phyloP scores from a whole-genome alignment of 1,140 invertebrate species.

The Druon quercuslanigerum region DNA sequence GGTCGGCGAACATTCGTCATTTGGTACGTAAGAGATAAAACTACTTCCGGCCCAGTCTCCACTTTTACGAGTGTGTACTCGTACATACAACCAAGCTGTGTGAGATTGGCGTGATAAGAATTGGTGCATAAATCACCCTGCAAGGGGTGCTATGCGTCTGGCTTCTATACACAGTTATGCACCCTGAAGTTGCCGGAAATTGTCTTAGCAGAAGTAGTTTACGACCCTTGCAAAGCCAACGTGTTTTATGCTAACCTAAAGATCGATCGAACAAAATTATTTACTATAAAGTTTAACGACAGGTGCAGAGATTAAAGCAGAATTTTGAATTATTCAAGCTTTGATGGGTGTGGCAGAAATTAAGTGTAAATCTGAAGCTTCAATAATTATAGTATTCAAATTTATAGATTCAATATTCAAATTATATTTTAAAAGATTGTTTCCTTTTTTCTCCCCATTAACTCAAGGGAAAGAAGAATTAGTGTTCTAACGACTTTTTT shows the following conservation, averaged over 20 bases:
- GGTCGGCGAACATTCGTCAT: background rate
- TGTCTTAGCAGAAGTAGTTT: conserved; percentile 24
- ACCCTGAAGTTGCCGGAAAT: conserved; percentile 28
- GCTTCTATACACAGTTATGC: background rate
- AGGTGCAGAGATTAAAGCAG: background rate
- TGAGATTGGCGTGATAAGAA: conserved; percentile 52
- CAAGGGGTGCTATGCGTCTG: background rate
- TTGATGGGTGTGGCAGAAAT: too few species aligned
- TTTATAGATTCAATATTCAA: too few species aligned
- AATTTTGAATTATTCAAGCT: background rate
- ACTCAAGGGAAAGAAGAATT: too few species aligned
- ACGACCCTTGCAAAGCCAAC: conserved; percentile 5
- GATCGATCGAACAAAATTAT: conserved; percentile 7
- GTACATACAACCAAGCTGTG: conserved; percentile 32
- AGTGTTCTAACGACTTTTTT: too few species aligned
- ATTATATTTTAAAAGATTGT: too few species aligned
- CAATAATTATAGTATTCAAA: too few species aligned
- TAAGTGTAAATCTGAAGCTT: too few species aligned
- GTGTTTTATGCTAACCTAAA: background rate
- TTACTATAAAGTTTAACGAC: background rate
- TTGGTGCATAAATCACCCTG: conserved; percentile 44
- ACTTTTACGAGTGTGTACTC: background rate
- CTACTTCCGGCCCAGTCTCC: conserved; percentile 20
- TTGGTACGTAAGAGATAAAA: conserved; percentile 10
- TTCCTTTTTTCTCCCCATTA: too few species aligned